Evolutionary conservation across 2,113 vertebrate genomes (phyloP), one percentile per base, ranked within the genome.

Genomic region (Actinemys pallida): DNA sequence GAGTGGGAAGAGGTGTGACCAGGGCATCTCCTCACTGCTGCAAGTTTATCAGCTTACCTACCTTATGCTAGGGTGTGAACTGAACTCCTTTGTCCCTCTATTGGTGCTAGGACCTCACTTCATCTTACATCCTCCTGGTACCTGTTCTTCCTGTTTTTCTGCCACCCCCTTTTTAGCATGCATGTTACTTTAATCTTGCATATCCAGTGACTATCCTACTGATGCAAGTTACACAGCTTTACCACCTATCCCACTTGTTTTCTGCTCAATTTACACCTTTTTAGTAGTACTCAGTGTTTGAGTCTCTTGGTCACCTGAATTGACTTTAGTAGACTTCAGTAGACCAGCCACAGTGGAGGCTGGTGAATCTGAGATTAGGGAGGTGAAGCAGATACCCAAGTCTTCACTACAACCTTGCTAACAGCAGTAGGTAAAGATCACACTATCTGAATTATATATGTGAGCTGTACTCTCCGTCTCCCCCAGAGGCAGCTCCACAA

Each of bases 261-360:
- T 25, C 20, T 91, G 24, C 42, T 76, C 10, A 85, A 17, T 10
- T 31, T 17, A 39, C 4, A 12, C 7, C 20, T 35, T 6, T 81
- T 91, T 14, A 50, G 49, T 20, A 81, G 56, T 84, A 53, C 9
- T 8, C 56, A 0, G 25, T 81, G 35, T 2, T 83, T 11, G 1
- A 14, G 16, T 20, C 42, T 81, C 47, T 53, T 75, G 76, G 54
- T 86, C 50, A 3, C 47, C 87, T 89, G 9, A 78, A 1, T 20
- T 27, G 49, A 47, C 42, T 81, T 0, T 17, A n/a, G 62, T 20
- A 17, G 17, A 69, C 35, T 79, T 0, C 10, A 69, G 35, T n/a
- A 17, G 35, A 69, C 17, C 35, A 69, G 35, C 16, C 69, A 50
- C 86, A 76, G 62, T 80, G 83, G 31, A 84, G 54, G 8, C 52